These are phyloP conservation scores for Chelonoidis abingdonii DNA, from an alignment of 2,113 vertebrate species.

Conservation along the genomic window DNA sequence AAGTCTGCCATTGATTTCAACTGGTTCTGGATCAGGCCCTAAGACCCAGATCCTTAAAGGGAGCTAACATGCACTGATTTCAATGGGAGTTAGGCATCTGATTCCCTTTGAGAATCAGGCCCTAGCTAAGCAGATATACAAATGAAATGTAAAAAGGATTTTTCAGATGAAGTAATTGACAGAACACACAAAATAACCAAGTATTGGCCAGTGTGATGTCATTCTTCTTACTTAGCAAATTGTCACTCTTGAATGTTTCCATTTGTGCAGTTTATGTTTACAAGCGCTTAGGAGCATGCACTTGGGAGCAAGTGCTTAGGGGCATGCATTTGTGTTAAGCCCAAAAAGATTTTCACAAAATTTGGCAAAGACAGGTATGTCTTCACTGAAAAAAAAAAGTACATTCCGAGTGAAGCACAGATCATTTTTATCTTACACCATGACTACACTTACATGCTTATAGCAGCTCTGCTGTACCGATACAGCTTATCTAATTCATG, in stretches of 20 bases:
- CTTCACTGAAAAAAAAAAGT: neutral
- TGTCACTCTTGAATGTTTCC: rapidly evolving
- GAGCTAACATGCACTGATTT: too few relatives aligned
- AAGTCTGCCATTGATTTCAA: neutral
- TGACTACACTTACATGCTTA: too few relatives aligned
- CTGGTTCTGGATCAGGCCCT: neutral
- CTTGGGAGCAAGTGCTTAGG: slow-evolving; percentile 24
- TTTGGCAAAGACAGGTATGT: neutral
- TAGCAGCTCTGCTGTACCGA: too few relatives aligned
- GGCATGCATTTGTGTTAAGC: neutral
- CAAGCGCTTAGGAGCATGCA: neutral
- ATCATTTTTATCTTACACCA: neutral
- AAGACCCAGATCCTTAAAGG: too few relatives aligned
- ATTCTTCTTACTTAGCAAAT: neutral
- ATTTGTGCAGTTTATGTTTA: too few relatives aligned
- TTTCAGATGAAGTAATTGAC: neutral
- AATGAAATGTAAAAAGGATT: neutral
- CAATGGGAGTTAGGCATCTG: too few relatives aligned
- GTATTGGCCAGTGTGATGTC: neutral
- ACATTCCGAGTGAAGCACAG: neutral
- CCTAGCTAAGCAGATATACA: neutral
- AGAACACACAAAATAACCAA: neutral
- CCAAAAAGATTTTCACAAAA: slow-evolving; percentile 18
- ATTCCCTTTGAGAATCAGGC: too few relatives aligned
- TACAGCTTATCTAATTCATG: neutral